Percentiles rank a stretch among this genome's conserved stretches.
phyloP scores from a whole-genome alignment of 1,140 invertebrate species.

The Zaprionus taronus region DNA sequence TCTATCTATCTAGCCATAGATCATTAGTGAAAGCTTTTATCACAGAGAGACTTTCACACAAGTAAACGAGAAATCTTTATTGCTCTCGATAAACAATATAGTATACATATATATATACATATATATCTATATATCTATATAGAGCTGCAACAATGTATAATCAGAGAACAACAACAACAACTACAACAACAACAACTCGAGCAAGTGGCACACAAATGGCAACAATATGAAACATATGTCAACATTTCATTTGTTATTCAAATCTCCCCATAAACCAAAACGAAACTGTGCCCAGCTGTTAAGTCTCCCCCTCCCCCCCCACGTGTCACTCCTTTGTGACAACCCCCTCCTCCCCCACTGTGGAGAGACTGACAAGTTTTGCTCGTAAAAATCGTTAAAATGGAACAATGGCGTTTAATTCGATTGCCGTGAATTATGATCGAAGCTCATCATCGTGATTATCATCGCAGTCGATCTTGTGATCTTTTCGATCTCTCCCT shows the following conservation, averaged over 20 bases:
- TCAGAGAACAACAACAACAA: not conserved
- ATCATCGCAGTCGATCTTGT: conserved; percentile 36
- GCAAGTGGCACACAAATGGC: conserved; percentile 54
- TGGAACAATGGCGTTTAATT: conserved; percentile 80
- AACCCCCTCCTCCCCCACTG: not conserved
- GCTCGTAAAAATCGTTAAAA: conserved; percentile 51
- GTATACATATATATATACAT: not conserved
- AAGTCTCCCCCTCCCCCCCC: conserved; percentile 3
- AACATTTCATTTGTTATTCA: conserved; percentile 80
- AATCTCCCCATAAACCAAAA: conserved; percentile 70
- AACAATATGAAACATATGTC: conserved; percentile 76
- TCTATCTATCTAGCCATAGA: conserved; percentile 8
- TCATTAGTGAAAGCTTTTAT: conserved; percentile 43
- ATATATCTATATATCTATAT: not conserved
- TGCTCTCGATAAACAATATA: conserved; percentile 13
- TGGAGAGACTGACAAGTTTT: conserved; percentile 33
- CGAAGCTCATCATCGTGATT: conserved; percentile 55
- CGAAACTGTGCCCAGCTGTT: conserved; percentile 63
- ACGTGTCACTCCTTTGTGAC: not conserved
- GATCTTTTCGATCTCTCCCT: conserved; percentile 34
- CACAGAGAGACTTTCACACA: conserved; percentile 31
- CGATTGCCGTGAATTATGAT: conserved; percentile 70
- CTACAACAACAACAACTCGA: not conserved
- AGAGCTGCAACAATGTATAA: not conserved
- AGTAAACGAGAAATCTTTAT: conserved; percentile 25